These are phyloP conservation scores for Sceloporus tristichus DNA, from an alignment of 2,113 vertebrate species.

Conservation along the genomic window DNA sequence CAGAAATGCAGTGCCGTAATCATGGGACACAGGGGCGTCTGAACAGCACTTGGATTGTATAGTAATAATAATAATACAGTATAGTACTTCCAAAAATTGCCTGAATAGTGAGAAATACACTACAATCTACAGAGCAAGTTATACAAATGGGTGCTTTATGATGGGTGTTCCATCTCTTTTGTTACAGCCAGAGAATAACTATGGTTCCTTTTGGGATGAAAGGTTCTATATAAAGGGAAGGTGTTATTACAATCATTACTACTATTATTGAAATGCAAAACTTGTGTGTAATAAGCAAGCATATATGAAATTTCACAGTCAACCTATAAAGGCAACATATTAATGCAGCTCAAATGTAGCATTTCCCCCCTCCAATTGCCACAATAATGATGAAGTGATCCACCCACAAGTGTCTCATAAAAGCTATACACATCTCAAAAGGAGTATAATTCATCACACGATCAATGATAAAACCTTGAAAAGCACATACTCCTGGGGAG, in stretches of 20 bases:
- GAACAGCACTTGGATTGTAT: constrained; percentile 72
- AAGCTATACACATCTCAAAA: constrained; percentile 54
- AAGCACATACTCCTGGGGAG: constrained; percentile 35
- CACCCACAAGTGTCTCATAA: constrained; percentile 60
- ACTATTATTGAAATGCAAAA: constrained; percentile 79
- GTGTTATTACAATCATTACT: constrained; percentile 77
- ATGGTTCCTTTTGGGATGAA: constrained; percentile 71
- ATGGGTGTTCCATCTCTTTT: constrained; percentile 72
- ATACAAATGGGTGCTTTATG: constrained; percentile 73
- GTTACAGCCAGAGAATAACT: constrained; percentile 69
- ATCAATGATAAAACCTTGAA: constrained; percentile 39
- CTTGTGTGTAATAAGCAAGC: constrained; percentile 69
- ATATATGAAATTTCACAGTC: constrained; percentile 71
- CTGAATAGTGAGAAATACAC: constrained; percentile 73
- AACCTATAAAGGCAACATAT: constrained; percentile 57
- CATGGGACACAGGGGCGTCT: constrained; percentile 70
- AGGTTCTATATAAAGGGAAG: constrained; percentile 69
- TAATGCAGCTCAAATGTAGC: constrained; percentile 60
- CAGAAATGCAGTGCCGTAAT: constrained; percentile 73
- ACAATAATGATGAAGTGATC: constrained; percentile 68
- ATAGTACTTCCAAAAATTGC: constrained; percentile 74
- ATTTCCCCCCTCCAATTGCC: constrained; percentile 59
- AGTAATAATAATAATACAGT: constrained; percentile 73
- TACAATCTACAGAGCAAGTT: constrained; percentile 71
- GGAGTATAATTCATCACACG: constrained; percentile 31